Base-by-base conservation (phyloP, 2,113 vertebrate species). In the Sclerurus mexicanus region DNA sequence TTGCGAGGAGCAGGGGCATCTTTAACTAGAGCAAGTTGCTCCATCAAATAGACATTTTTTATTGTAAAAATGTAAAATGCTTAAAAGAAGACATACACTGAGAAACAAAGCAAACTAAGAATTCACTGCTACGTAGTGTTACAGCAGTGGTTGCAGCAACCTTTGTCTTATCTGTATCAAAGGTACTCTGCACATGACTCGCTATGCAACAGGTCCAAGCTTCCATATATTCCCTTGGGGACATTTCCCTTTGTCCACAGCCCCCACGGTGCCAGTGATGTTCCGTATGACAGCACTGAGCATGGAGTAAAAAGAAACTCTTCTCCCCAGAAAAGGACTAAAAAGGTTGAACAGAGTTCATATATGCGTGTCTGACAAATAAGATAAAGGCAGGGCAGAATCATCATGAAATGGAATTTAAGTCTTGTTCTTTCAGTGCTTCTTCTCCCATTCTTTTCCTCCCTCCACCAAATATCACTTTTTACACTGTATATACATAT, bases 81-180 rank as follows among this genome's bases (percentile, higher is more conserved):
- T 60, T 30, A 30, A 69, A 46, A 67, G 55, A 64, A 58, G 46
- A 42, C 76, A 13, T 10, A 74, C 71, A 8, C 15, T 69, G 44
- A 55, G 69, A 87, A 69, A 56, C 3, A 16, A 58, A 77, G 15
- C 18, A 71, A 74, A 15, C 3, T 12, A 9, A 78, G 64, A 66
- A 59, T 71, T 62, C 5, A 2, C 18, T 16, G 47, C 0, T 0
- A 50, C 0, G 0, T 22, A 44, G 52, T 0, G 0, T 42, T 50
- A 68, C 59, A 72, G 22, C 31, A 39, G 49, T 9, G 56, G 50
- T 8, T 16, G 13, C 73, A 77, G 82, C 64, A 81, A 44, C 16
- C 12, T 71, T 87, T 28, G 25, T 58, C n/a, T 30, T 27, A 33
- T 7, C 47, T 35, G 47, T 33, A 35, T 33, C 9, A 8, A 56